A percentile compares a stretch with the other conserved stretches of the same genome.
Conservation (phyloP, 2,797 vertebrate genomes). For the Pseudomugil tenellus region DNA sequence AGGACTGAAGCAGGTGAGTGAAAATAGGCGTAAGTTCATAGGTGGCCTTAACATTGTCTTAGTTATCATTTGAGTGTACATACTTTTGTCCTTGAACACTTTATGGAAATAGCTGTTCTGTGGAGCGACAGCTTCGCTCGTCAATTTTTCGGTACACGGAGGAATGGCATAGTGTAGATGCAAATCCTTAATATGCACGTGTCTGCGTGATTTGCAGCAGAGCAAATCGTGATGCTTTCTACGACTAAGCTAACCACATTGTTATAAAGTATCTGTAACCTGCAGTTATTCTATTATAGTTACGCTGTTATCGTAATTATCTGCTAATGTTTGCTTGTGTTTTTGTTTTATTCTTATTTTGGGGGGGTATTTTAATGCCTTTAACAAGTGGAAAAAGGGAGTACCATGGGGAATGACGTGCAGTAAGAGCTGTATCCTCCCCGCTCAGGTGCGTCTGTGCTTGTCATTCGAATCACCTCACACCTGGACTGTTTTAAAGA, state of each 20-base stretch:
- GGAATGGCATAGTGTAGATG: constrained; percentile 48
- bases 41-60: constrained; percentile 68
- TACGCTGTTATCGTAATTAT: constrained; percentile 69
- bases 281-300: constrained; percentile 65
- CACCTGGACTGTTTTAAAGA: constrained; percentile 6
- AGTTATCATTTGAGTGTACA: constrained; percentile 42
- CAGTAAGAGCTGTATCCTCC: neutral
- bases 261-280: constrained; percentile 67
- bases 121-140: constrained; percentile 31
- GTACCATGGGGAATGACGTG: neutral
- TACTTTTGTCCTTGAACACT: constrained; percentile 39
- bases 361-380: neutral
- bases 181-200: constrained; percentile 68
- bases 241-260: constrained; percentile 67
- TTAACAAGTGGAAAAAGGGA: neutral
- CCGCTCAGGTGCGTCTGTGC: neutral
- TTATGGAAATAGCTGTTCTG: constrained; percentile 26
- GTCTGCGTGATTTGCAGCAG: constrained; percentile 59
- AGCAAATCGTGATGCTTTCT: constrained; percentile 43
- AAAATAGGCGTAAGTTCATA: constrained; percentile 39
- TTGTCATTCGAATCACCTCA: neutral
- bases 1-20: constrained; percentile 40
- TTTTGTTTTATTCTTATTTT: constrained; percentile 37
- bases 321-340: constrained; percentile 72
- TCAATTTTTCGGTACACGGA: constrained; percentile 41